Evolutionary conservation across 2,888 invertebrate genomes (phyloP).

Genomic region (Diogma glabrata): DNA sequence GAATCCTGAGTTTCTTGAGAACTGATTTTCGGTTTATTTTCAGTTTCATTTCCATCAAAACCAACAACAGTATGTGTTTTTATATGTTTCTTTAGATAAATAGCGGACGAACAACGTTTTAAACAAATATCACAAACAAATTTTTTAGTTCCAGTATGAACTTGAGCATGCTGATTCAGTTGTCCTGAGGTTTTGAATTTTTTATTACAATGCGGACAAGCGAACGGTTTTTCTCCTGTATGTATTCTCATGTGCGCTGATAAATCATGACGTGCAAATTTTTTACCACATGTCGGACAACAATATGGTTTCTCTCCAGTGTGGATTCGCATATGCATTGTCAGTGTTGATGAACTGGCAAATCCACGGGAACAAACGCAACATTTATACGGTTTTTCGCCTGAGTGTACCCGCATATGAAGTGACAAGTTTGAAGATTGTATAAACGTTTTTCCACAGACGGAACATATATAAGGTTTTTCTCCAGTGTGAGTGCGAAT

Average conservation of each 20-base stretch:
- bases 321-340: constrained; percentile 34
- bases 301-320: constrained; percentile 34
- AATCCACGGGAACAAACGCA: constrained; percentile 31
- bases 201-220: constrained; percentile 30
- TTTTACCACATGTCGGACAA: constrained; percentile 32
- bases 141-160: constrained; percentile 28
- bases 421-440: constrained; percentile 44
- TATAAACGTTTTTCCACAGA: constrained; percentile 47
- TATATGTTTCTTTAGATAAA: constrained; percentile 7
- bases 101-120: constrained; percentile 5
- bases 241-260: constrained; percentile 27
- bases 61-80: background rate
- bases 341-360: constrained; percentile 33
- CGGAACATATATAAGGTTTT: constrained; percentile 44
- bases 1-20: background rate
- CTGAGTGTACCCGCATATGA: constrained; percentile 35
- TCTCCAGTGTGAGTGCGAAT: constrained; percentile 51
- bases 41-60: background rate
- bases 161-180: constrained; percentile 33
- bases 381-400: constrained; percentile 25
- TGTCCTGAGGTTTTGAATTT: constrained; percentile 35
- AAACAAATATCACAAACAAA: background rate
- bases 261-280: constrained; percentile 13
- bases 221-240: constrained; percentile 38
- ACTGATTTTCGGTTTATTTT: background rate